Base-by-base conservation (phyloP, 2,113 vertebrate species). In the Willisornis vidua region DNA sequence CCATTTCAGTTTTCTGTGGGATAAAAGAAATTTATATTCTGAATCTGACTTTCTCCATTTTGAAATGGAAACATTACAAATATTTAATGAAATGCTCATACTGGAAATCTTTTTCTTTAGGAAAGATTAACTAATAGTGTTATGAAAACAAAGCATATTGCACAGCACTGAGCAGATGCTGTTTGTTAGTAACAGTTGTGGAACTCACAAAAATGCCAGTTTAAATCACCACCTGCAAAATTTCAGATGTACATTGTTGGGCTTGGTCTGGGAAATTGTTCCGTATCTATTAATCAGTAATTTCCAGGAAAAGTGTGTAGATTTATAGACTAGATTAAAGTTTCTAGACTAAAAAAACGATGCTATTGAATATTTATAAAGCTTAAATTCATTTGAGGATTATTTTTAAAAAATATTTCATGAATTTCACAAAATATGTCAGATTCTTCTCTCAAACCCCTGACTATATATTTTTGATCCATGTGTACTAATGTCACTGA, bases 181-280 rank as follows among this genome's bases (percentile, higher is more conserved):
- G 15, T 89, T 78, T 94, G 37, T 37, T 94, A 71, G 15, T 52
- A 84, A 59, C 80, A 89, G 61, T 85, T 81, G 77, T 87, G 66
- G 31, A 78, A 89, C 8, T 87, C 57, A 87, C 45, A 89, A 89
- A 90, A 84, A 84, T 37, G 73, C 22, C 86, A 73, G 29, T 94
- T 94, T 85, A 76, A 93, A 91, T 87, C 66, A 87, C 35, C 41
- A 93, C 61, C 61, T 87, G 70, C 15, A 7, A 92, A 92, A 78
- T 41, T 84, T 57, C 59, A 84, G 19, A 63, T 68, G 12, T 57
- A 14, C 39, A 45, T 29, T 29, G 41, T 12, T 59, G 23, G 28
- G 9, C 83, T 67, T 49, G 17, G 7, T 55, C 39, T 84, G 29
- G 39, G 26, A 91, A 90, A 75, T 2, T 2, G 9, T 76, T 93